A percentile compares a stretch with the other conserved stretches of the same genome.
phyloP scores from a whole-genome alignment of 2,113 vertebrate genomes.

The Camelus dromedarius region DNA sequence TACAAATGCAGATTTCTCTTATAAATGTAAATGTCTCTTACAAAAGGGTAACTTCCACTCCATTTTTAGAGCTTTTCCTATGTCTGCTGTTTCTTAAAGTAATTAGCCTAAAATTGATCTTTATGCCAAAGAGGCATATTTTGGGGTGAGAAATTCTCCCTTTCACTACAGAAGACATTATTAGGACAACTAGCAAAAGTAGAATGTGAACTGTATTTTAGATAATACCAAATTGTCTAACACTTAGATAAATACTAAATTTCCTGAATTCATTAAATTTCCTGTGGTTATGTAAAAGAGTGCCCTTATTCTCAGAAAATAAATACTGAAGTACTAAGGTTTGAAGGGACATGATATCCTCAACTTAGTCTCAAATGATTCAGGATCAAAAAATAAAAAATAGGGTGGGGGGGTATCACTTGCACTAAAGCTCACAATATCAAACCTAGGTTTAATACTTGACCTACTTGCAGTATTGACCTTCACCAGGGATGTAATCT shows the following conservation, averaged over 20 bases:
- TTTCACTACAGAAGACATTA: not conserved
- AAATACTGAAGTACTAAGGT: not conserved
- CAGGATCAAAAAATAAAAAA: not conserved
- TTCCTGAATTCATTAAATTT: slow-evolving; percentile 26
- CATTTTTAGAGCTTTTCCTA: not conserved
- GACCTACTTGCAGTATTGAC: too few species aligned
- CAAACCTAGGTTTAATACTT: too few species aligned
- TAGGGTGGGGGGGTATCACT: too few species aligned
- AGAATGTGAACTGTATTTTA: not conserved
- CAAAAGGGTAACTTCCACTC: not conserved
- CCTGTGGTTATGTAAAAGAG: not conserved
- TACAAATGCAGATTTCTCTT: not conserved
- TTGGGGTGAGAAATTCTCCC: not conserved
- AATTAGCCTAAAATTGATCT: not conserved
- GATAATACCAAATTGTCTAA: not conserved
- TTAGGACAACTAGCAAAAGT: not conserved
- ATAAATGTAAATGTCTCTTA: not conserved
- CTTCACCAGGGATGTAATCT: too few species aligned
- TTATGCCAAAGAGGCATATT: not conserved
- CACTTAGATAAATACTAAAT: not conserved
- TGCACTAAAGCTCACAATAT: too few species aligned
- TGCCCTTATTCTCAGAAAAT: not conserved
- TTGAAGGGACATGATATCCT: not conserved
- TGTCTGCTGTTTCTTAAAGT: not conserved
- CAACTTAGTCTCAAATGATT: slow-evolving; percentile 4